phyloP scores from a whole-genome alignment of 2,797 vertebrate genomes.

The Microchirus variegatus region DNA sequence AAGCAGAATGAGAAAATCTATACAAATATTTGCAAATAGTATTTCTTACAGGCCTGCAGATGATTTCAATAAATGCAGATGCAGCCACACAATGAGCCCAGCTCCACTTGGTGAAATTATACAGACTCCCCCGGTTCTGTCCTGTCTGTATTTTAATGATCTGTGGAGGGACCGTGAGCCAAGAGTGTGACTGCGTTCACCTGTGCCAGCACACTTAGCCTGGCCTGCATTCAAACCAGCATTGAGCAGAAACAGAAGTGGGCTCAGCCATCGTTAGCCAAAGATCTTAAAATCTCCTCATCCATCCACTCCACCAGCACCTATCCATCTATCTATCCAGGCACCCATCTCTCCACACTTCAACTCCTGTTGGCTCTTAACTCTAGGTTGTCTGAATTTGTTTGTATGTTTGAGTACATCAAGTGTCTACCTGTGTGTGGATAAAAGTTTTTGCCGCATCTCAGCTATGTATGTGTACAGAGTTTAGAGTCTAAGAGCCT shows the following conservation, averaged over 20 bases:
- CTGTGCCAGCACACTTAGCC: conserved; percentile 65
- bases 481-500: conserved; percentile 70
- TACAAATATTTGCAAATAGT: conserved; percentile 53
- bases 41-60: conserved; percentile 50
- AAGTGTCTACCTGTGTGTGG: conserved; percentile 25
- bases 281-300: conserved; percentile 46
- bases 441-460: conserved; percentile 19
- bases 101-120: conserved; percentile 54
- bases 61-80: conserved; percentile 55
- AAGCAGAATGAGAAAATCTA: conserved; percentile 7
- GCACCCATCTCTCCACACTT: conserved; percentile 59
- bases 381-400: conserved; percentile 46
- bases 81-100: conserved; percentile 52
- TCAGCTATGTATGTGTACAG: conserved; percentile 39
- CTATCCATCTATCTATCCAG: conserved; percentile 47
- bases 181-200: conserved; percentile 64
- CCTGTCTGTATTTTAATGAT: conserved; percentile 60
- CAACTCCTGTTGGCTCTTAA: conserved; percentile 61
- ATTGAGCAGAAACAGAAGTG: conserved; percentile 67
- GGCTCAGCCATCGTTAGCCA: conserved; percentile 31
- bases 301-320: conserved; percentile 45
- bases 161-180: conserved; percentile 46
- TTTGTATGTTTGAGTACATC: conserved; percentile 32
- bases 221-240: conserved; percentile 57
- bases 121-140: conserved; percentile 49